Evolutionary conservation across 1,140 invertebrate species (phyloP), one percentile per base, ranked within the genome.

Genomic region (Temnothorax nylanderi): DNA sequence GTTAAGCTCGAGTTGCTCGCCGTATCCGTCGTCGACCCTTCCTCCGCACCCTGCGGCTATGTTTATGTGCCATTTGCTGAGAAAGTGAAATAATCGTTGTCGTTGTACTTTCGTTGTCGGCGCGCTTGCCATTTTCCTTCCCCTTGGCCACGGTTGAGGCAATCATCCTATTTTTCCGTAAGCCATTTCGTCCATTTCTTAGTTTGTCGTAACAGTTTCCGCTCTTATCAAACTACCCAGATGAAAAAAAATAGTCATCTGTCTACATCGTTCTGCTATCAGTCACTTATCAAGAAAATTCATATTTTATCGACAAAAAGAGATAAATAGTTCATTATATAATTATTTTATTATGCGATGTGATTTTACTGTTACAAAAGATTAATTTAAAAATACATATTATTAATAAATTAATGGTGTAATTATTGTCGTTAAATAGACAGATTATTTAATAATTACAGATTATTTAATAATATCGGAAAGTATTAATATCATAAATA

Each of bases 21-120:
- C 86, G 62, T 65, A 65, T 87, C 80, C 62, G 72, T 85, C 34
- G 81, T 49, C 74, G 71, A 74, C 49, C 47, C 67, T 54, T 41
- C 44, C 49, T 56, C 56, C 64, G 26, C 21, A 41, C 67, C 90
- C 81, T 44, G 90, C 69, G 81, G 90, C 78, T 85, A 75, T 87
- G 90, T 92, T 92, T 90, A 89, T 89, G 84, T 89, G 78, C 88
- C 90, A 92, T 90, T 92, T 90, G 72, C 86, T 77, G 80, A 87
- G 86, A 91, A 90, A 90, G 86, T 86, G 82, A 91, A 92, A 92
- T 92, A 92, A 90, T 91, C 87, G 85, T 89, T 60, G 60, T 87
- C 74, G 56, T 64, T 41, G 87, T 62, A 65, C 80, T 84, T 49
- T 75, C 75, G 62, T 85, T 65, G 86, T 86, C 75, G 87, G 44